Evolutionary conservation across 35 echinoderm and acorn worm genomes (phyloP), one percentile per base, ranked within the genome.

Genomic region (Apostichopus parvimensis): DNA sequence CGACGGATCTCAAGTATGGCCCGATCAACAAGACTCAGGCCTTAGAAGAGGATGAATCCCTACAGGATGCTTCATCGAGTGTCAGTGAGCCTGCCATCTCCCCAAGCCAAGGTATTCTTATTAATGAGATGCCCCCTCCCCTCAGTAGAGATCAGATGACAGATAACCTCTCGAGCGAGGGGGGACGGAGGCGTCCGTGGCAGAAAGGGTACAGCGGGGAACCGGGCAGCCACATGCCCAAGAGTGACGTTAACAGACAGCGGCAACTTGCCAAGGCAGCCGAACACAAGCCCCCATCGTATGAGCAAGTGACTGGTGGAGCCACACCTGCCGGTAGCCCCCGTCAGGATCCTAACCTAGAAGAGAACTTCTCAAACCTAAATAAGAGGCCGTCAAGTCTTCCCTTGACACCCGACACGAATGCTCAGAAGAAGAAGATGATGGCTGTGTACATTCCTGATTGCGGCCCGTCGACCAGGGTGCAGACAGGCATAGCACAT

Each of bases 401-500:
- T 15, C 94, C 96, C 9, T 82, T 98, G 9, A 87, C 87, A 53
- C 71, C 94, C 12, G 86, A 92, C 84, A 66, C 87, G 22, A 95
- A 94, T 65, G 95, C 93, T 7, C 92, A 93, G 11, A 98, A 96
- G 66, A 98, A 98, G 57, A 98, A 95, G 73, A 81, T 98, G 75
- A 93, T 98, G 77, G 97, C 97, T 11, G 94, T 98, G 6, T 98
- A 95, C 91, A 95, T 96, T 73, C 97, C 97, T 56, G 91, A 96
- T 71, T 90, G 92, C 54, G 94, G 97, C 61, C 97, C 94, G 8
- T 92, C 94, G 5, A 87, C 97, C 21, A 94, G 95, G 76, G 95
- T 98, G 45, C 93, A 98, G 73, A 98, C 97, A 53, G 97, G 97
- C 0, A 98, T 98, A 59, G 97, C 97, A 8, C 95, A 98, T 83